These are phyloP conservation scores for Tetramorium bicarinatum DNA, from an alignment of 2,888 invertebrate genomes.

Conservation along the genomic window DNA sequence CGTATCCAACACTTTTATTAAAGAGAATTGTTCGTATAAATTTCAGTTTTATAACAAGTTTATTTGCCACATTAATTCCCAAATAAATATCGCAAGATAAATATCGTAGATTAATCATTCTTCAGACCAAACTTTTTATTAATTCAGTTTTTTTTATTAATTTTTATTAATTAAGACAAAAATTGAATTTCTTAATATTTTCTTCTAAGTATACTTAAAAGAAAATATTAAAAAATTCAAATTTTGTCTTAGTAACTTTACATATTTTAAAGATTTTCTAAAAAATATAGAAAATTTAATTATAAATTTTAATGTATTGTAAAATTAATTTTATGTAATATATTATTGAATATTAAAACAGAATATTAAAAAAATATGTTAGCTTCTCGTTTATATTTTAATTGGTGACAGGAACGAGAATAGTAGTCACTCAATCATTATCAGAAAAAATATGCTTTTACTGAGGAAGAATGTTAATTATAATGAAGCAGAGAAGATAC, in stretches of 20 bases:
- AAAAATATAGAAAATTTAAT: neutral
- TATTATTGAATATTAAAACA: neutral
- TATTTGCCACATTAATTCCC: neutral
- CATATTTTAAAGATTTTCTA: neutral
- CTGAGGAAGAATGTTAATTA: neutral
- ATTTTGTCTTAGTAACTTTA: too few species aligned
- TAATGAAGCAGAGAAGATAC: neutral
- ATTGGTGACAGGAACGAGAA: neutral
- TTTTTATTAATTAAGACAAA: neutral
- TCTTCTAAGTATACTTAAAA: too few species aligned
- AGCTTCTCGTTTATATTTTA: neutral
- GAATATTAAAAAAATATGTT: neutral
- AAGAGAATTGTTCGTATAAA: constrained; percentile 31
- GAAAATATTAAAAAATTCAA: too few species aligned
- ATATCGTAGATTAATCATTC: neutral
- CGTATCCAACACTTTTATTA: constrained; percentile 38
- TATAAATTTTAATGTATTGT: neutral
- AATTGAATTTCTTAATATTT: neutral
- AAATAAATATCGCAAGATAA: neutral
- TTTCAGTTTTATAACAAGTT: constrained; percentile 36
- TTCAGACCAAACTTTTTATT: neutral
- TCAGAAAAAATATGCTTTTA: constrained; percentile 2
- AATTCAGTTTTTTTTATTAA: neutral
- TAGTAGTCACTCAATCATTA: neutral
- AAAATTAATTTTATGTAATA: neutral